Evolutionary conservation across 2,888 invertebrate species (phyloP).

Genomic region (Andrena fulva): DNA sequence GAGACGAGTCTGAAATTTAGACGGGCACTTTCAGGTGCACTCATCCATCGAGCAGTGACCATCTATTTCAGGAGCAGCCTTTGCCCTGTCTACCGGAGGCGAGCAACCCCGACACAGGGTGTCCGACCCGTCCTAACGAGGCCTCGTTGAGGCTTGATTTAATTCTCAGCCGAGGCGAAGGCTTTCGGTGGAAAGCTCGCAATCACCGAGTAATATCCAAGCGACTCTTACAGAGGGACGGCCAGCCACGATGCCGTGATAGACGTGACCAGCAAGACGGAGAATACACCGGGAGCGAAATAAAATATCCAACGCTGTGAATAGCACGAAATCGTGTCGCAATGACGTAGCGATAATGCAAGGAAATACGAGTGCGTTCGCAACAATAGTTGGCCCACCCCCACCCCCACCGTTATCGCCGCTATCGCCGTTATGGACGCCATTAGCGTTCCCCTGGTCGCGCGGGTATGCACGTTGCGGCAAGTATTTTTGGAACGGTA

Average conservation of each 20-base stretch:
- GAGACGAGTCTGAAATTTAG: background rate
- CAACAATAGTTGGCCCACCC: conserved; percentile 34
- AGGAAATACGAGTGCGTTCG: conserved; percentile 36
- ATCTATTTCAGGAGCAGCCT: conserved; percentile 1
- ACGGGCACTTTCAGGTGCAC: background rate
- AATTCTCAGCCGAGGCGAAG: conserved; percentile 50
- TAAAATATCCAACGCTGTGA: conserved; percentile 31
- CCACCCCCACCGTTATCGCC: background rate
- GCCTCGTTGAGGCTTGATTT: conserved; percentile 68
- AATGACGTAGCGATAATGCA: conserved; percentile 40
- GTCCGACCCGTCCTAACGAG: conserved; percentile 62
- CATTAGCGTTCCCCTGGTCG: conserved; percentile 39
- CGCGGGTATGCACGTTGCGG: conserved; percentile 1
- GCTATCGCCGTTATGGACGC: conserved; percentile 36
- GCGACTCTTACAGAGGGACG: conserved; percentile 14
- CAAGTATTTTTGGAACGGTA: conserved; percentile 43
- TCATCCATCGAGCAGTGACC: background rate
- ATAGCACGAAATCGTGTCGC: conserved; percentile 25
- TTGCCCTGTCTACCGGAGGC: background rate
- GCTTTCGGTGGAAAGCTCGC: conserved; percentile 56
- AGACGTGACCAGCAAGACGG: conserved; percentile 57
- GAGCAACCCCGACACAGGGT: conserved; percentile 21
- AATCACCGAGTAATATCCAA: conserved; percentile 58
- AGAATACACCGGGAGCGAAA: conserved; percentile 20
- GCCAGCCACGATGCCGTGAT: conserved; percentile 21